Conservation (phyloP, 2,113 vertebrate genomes). For the Lophura nycthemera region DNA sequence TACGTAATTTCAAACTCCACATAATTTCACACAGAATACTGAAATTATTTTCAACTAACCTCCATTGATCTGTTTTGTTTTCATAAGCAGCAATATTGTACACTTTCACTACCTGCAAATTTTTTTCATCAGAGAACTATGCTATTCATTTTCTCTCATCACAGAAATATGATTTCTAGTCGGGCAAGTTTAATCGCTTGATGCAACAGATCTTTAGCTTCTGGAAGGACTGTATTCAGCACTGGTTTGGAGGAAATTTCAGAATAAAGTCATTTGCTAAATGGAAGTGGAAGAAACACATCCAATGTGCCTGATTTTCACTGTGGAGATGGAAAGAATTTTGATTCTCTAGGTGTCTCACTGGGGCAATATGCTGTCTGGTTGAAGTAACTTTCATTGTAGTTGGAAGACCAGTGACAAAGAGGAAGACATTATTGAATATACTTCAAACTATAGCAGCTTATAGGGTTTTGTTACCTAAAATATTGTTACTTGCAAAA, state of each 20-base stretch:
- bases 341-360: background rate
- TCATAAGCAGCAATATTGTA: background rate
- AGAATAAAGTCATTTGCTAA: background rate
- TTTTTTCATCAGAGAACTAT: background rate
- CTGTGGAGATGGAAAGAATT: background rate
- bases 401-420: background rate
- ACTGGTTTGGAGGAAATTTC: background rate
- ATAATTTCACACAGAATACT: background rate
- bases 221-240: background rate
- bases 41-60: background rate
- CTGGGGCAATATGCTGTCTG: background rate
- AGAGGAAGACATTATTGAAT: constrained; percentile 1
- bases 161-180: background rate
- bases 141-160: background rate
- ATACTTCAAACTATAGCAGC: background rate
- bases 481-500: background rate
- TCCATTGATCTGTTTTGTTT: background rate
- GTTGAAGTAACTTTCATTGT: background rate
- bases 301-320: background rate
- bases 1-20: background rate
- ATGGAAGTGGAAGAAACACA: background rate
- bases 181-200: background rate
- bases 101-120: background rate
- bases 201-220: background rate
- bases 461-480: constrained; percentile 8